phyloP scores from a whole-genome alignment of 2,888 invertebrate species.

The Drosophila robusta region DNA sequence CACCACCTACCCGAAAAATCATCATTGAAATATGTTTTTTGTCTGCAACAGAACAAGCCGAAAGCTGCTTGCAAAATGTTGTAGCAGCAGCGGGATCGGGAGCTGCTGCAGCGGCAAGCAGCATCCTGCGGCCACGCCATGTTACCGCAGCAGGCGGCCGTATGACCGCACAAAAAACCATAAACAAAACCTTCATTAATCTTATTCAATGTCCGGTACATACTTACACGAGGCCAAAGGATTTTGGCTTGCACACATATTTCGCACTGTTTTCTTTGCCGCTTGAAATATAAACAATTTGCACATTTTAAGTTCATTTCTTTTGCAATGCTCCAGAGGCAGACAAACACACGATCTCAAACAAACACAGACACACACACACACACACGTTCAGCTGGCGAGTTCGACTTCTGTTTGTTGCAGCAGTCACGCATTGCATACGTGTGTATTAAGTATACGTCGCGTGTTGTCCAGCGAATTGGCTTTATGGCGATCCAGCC shows the following conservation, averaged over 20 bases:
- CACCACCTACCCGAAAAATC: constrained; percentile 44
- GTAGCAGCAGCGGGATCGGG: constrained; percentile 7
- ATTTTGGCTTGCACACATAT: constrained; percentile 41
- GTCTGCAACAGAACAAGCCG: constrained; percentile 28
- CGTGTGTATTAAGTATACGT: constrained; percentile 77
- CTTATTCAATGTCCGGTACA: constrained; percentile 79
- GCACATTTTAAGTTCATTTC: constrained; percentile 78
- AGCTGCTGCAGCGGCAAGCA: constrained; percentile 2
- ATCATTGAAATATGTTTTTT: constrained; percentile 72
- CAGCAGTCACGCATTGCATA: constrained; percentile 72
- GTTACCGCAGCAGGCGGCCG: constrained; percentile 68
- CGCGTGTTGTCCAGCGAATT: constrained; percentile 63
- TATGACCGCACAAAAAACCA: constrained; percentile 52
- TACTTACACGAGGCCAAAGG: constrained; percentile 61
- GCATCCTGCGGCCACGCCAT: constrained; percentile 38
- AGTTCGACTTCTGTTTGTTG: constrained; percentile 25
- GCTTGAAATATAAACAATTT: constrained; percentile 73
- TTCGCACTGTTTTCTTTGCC: constrained; percentile 36
- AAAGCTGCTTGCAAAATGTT: constrained; percentile 39
- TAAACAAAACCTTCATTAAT: constrained; percentile 77
- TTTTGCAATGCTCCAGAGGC: constrained; percentile 10
- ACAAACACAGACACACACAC: constrained; percentile 27
- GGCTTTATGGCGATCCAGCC: constrained; percentile 38
- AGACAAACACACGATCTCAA: constrained; percentile 2
- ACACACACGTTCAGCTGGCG: constrained; percentile 2